A percentile compares a stretch with the other conserved stretches of the same genome.
Conservation (phyloP, 1,140 invertebrate genomes). For the Sycophaga agraensis region DNA sequence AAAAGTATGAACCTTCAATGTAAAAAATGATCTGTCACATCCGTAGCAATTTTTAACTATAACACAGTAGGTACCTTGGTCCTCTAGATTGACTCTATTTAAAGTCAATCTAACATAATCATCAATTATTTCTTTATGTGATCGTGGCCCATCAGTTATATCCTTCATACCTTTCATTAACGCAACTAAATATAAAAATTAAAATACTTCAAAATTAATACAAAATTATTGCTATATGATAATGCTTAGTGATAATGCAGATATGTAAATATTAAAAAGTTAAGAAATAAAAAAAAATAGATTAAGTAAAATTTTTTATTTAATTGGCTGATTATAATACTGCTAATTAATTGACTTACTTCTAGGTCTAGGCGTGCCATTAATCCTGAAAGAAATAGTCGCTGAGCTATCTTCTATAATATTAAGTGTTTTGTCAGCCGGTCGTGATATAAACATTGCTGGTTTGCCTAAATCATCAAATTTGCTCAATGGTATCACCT, state of each 20-base stretch:
- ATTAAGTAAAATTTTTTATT: too few relatives aligned
- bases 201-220: too few relatives aligned
- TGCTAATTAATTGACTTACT: slow-evolving; percentile 60
- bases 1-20: slow-evolving; percentile 72
- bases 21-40: slow-evolving; percentile 80
- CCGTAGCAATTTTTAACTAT: slow-evolving; percentile 89
- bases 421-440: slow-evolving; percentile 68
- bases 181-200: slow-evolving; percentile 61
- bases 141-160: slow-evolving; percentile 74
- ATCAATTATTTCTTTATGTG: slow-evolving; percentile 78
- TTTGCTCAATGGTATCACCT: slow-evolving; percentile 64
- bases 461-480: slow-evolving; percentile 67
- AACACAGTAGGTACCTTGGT: slow-evolving; percentile 93
- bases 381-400: slow-evolving; percentile 74
- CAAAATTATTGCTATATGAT: too few relatives aligned
- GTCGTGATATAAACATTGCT: slow-evolving; percentile 75
- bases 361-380: slow-evolving; percentile 80
- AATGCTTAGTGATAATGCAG: too few relatives aligned
- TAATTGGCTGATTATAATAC: too few relatives aligned
- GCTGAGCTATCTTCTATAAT: slow-evolving; percentile 79
- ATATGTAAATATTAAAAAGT: too few relatives aligned
- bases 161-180: slow-evolving; percentile 85
- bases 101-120: slow-evolving; percentile 85
- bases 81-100: slow-evolving; percentile 79
- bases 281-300: too few relatives aligned